A percentile compares a stretch with the other conserved stretches of the same genome.
Evolutionary conservation across 2,797 vertebrate species (phyloP).

Genomic region (Syncerus caffer): DNA sequence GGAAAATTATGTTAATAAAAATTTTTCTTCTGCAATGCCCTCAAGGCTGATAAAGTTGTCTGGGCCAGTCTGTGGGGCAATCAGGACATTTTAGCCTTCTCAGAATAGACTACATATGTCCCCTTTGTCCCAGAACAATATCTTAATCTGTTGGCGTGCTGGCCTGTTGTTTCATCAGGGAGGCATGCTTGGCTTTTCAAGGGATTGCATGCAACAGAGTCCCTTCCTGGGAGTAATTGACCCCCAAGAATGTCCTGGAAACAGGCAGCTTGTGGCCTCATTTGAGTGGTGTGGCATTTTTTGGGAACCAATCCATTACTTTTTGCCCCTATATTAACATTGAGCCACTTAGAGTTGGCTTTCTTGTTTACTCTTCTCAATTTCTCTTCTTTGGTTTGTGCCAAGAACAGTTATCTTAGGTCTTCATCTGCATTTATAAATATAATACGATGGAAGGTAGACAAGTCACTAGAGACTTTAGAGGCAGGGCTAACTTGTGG

Average conservation of each 20-base stretch:
- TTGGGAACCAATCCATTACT: not conserved
- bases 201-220: not conserved
- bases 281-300: not conserved
- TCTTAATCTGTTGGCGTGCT: not conserved
- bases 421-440: not conserved
- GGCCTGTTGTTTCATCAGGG: not conserved
- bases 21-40: not conserved
- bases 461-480: not conserved
- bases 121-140: conserved; percentile 22
- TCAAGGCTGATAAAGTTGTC: not conserved
- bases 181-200: not conserved
- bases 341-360: not conserved
- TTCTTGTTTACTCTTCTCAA: not conserved
- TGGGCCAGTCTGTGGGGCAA: not conserved
- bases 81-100: conserved; percentile 15
- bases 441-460: not conserved
- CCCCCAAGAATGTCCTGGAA: not conserved
- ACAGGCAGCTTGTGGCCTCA: not conserved
- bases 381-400: not conserved
- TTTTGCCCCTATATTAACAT: not conserved
- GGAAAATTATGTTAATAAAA: conserved; percentile 55
- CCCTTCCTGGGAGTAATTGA: not conserved
- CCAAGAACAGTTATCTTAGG: not conserved
- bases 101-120: not conserved
- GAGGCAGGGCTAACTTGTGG: not conserved